A percentile compares a stretch with the other conserved stretches of the same genome.
Conservation (phyloP, 2,113 vertebrate genomes). For the Chelonoidis abingdonii region DNA sequence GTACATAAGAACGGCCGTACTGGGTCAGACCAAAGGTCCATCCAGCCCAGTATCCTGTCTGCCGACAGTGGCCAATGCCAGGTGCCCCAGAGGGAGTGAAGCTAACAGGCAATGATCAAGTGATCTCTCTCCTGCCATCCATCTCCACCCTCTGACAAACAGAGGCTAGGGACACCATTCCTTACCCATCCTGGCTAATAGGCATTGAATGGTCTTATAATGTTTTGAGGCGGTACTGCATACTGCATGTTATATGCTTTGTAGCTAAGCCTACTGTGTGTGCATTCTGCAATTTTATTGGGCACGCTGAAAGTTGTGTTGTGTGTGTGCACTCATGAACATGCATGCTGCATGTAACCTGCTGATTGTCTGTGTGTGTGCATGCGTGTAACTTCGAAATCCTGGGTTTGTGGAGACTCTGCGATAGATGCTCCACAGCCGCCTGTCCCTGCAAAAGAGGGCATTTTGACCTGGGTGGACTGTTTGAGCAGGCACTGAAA, state of each 20-base stretch:
- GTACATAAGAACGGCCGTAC: not conserved
- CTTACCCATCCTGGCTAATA: too few relatives aligned
- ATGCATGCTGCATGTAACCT: not conserved
- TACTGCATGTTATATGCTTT: not conserved
- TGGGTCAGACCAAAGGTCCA: too few relatives aligned
- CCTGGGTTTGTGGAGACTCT: not conserved
- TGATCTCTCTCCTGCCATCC: too few relatives aligned
- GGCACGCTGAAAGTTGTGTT: too few relatives aligned
- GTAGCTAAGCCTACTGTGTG: not conserved
- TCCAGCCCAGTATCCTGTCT: too few relatives aligned
- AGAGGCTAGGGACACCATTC: too few relatives aligned
- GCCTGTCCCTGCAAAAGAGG: not conserved
- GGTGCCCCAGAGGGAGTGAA: too few relatives aligned
- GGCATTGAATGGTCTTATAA: not conserved
- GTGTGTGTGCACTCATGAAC: not conserved
- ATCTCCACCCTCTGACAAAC: too few relatives aligned
- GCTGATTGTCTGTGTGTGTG: not conserved
- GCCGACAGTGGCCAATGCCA: too few relatives aligned
- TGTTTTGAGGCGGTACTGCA: slow-evolving; percentile 28
- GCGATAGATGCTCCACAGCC: not conserved
- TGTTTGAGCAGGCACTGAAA: not conserved
- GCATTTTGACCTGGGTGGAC: not conserved
- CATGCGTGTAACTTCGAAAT: not conserved
- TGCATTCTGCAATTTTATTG: not conserved
- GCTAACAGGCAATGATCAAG: too few relatives aligned